Conservation (phyloP, 2,113 vertebrate species). For the Enhydra lutris region DNA sequence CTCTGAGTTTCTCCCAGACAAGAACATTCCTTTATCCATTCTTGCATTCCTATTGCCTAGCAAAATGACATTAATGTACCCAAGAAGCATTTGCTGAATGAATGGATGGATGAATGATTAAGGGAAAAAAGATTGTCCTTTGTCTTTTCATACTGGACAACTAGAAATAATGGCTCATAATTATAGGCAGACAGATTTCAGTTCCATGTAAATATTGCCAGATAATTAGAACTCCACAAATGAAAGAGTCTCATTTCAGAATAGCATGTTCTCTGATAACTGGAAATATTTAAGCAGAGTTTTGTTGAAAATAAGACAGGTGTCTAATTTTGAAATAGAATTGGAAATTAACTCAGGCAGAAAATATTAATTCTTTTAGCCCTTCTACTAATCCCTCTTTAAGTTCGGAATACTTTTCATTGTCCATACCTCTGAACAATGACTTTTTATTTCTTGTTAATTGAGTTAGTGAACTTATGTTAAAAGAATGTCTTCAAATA, state of each 20-base stretch:
- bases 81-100: background rate
- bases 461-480: slow-evolving; percentile 50
- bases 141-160: slow-evolving; percentile 31
- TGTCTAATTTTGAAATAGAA: slow-evolving; percentile 62
- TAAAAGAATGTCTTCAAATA: slow-evolving; percentile 23
- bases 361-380: slow-evolving; percentile 63
- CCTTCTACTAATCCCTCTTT: slow-evolving; percentile 55
- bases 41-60: background rate
- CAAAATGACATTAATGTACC: background rate
- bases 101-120: slow-evolving; percentile 19
- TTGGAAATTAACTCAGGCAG: slow-evolving; percentile 69
- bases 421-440: slow-evolving; percentile 52
- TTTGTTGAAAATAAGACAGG: slow-evolving; percentile 58
- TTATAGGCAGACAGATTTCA: slow-evolving; percentile 37
- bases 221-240: slow-evolving; percentile 45
- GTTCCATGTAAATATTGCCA: slow-evolving; percentile 56
- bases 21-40: background rate
- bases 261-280: slow-evolving; percentile 40
- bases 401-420: slow-evolving; percentile 41
- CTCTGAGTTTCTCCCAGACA: background rate
- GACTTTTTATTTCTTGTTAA: slow-evolving; percentile 49
- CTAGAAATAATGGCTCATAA: slow-evolving; percentile 38
- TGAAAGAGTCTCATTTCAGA: slow-evolving; percentile 2
- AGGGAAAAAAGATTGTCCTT: background rate
- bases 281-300: slow-evolving; percentile 44